Evolutionary conservation across 2,888 invertebrate species (phyloP).

Genomic region (Parnassius mnemosyne): DNA sequence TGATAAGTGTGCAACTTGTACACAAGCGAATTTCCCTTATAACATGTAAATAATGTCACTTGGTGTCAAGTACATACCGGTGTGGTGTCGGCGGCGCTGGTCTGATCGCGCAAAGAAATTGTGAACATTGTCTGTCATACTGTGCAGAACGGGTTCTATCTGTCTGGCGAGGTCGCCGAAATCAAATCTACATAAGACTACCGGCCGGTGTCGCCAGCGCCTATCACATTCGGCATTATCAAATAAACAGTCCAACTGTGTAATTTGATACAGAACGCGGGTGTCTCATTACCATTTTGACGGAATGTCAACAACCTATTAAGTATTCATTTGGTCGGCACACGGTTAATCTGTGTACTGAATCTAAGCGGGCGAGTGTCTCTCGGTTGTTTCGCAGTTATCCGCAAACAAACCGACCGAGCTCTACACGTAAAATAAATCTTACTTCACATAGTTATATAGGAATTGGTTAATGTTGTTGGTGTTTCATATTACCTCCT

Average conservation of each 20-base stretch:
- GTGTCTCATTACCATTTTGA: slow-evolving; percentile 62
- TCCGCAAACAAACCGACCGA: slow-evolving; percentile 26
- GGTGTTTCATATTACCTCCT: too few relatives aligned
- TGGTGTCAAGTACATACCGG: slow-evolving; percentile 58
- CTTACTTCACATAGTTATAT: slow-evolving; percentile 12
- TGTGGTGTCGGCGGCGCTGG: slow-evolving; percentile 63
- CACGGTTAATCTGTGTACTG: slow-evolving; percentile 35
- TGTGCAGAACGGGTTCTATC: slow-evolving; percentile 65
- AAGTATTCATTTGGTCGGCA: slow-evolving; percentile 53
- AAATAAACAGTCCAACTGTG: slow-evolving; percentile 49
- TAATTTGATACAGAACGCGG: slow-evolving; percentile 48
- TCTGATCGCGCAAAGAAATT: slow-evolving; percentile 65
- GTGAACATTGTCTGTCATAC: slow-evolving; percentile 59
- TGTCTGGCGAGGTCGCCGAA: slow-evolving; percentile 50
- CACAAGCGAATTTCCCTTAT: slow-evolving; percentile 55
- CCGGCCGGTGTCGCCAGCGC: slow-evolving; percentile 48
- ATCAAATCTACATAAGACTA: slow-evolving; percentile 58
- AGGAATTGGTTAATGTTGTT: too few relatives aligned
- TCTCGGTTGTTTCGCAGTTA: slow-evolving; percentile 28
- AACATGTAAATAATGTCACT: slow-evolving; percentile 68
- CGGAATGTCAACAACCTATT: slow-evolving; percentile 58
- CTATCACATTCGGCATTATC: slow-evolving; percentile 47
- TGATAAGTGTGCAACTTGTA: slow-evolving; percentile 55
- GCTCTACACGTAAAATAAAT: slow-evolving; percentile 21
- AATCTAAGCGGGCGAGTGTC: slow-evolving; percentile 27